These are phyloP conservation scores for Rhyzopertha dominica DNA, from an alignment of 1,140 invertebrate species.

Conservation along the genomic window DNA sequence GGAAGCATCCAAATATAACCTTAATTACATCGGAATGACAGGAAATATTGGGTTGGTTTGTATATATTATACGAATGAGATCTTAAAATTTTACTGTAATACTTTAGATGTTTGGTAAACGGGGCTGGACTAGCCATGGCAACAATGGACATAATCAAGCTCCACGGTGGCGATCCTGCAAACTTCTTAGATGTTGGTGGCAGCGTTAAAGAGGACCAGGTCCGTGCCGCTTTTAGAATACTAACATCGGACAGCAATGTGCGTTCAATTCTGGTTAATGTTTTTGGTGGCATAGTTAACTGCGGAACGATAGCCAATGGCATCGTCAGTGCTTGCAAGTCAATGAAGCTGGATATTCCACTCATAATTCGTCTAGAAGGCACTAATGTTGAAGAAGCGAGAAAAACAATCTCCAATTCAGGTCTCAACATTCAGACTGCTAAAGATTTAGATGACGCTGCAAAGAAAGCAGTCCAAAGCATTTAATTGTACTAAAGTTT, in stretches of 20 bases:
- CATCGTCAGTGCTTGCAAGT: conserved; percentile 78
- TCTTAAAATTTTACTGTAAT: not conserved
- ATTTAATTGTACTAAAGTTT: conserved; percentile 22
- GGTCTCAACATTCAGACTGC: conserved; percentile 77
- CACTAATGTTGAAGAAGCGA: conserved; percentile 58
- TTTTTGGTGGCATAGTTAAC: conserved; percentile 99
- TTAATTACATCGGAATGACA: conserved; percentile 97
- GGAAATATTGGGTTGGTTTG: conserved; percentile 84
- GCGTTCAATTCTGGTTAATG: conserved; percentile 94
- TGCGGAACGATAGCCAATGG: conserved; percentile 96
- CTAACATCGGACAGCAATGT: conserved; percentile 87
- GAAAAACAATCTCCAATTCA: conserved; percentile 73
- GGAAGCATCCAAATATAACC: conserved; percentile 80
- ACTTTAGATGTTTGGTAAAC: conserved; percentile 73
- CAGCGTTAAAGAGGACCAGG: conserved; percentile 86
- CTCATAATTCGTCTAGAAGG: conserved; percentile 93
- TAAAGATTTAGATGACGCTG: conserved; percentile 86
- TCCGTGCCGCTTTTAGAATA: conserved; percentile 93
- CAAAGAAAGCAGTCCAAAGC: conserved; percentile 70
- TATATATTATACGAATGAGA: not conserved
- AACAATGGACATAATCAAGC: conserved; percentile 96
- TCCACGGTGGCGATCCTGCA: conserved; percentile 89
- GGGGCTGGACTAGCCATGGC: conserved; percentile 98
- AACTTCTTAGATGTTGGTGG: conserved; percentile 97
- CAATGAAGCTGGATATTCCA: conserved; percentile 74